These are phyloP conservation scores for Rhagonycha fulva DNA, from an alignment of 2,888 invertebrate genomes.

Conservation along the genomic window DNA sequence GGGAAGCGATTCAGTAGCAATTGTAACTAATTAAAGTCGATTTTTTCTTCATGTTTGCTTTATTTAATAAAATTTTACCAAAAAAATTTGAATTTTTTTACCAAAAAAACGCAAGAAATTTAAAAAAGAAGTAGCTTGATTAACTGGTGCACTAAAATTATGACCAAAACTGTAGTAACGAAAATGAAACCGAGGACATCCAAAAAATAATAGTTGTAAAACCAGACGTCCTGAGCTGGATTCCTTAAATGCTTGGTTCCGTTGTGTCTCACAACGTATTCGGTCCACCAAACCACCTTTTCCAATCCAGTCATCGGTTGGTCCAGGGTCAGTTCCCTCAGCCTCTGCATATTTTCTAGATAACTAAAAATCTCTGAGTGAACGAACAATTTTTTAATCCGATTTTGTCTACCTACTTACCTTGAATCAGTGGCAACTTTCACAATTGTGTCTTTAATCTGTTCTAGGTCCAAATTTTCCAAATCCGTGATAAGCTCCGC, in stretches of 20 bases:
- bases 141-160: no score
- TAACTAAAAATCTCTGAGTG: neutral
- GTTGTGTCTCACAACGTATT: conserved; percentile 4
- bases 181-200: neutral
- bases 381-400: neutral
- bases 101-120: no score
- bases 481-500: conserved; percentile 19
- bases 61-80: neutral
- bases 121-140: no score
- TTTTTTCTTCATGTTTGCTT: neutral
- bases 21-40: neutral
- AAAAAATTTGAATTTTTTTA: no score
- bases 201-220: neutral
- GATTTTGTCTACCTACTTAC: conserved; percentile 19
- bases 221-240: neutral
- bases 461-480: conserved; percentile 32
- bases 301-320: conserved; percentile 7
- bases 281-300: conserved; percentile 7
- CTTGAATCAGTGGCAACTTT: conserved; percentile 39
- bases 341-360: neutral
- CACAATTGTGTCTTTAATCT: conserved; percentile 36
- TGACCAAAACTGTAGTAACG: no score
- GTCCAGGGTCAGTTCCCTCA: neutral
- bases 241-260: conserved; percentile 1
- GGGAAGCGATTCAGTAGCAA: neutral